Percentiles rank a stretch among this genome's conserved stretches.
These are phyloP conservation scores for Tetheella fluctuosa DNA, from an alignment of 2,888 invertebrate genomes.

Conservation along the genomic window DNA sequence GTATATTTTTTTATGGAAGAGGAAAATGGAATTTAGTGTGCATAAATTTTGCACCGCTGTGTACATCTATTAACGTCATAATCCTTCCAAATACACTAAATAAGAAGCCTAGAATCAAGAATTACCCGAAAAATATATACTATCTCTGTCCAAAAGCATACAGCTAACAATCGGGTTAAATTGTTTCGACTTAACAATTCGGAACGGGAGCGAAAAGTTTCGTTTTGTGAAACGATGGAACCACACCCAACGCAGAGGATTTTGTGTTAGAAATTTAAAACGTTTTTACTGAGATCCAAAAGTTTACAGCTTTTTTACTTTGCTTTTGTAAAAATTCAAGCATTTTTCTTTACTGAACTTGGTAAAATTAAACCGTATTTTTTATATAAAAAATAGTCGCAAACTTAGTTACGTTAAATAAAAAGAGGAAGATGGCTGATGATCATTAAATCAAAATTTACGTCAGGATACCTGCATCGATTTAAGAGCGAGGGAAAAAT, in stretches of 20 bases:
- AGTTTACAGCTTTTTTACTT: background rate
- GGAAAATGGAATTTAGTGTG: background rate
- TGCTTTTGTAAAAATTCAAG: background rate
- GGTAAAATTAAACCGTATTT: background rate
- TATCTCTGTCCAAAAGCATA: background rate
- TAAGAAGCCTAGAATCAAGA: background rate
- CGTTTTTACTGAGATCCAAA: conserved; percentile 17
- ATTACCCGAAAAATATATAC: background rate
- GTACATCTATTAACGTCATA: background rate
- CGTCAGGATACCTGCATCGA: too few relatives aligned
- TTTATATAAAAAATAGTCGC: background rate
- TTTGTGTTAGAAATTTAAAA: conserved; percentile 16
- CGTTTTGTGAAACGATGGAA: conserved; percentile 14
- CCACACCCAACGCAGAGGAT: background rate
- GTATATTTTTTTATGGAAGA: background rate
- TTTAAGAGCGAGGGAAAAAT: too few relatives aligned
- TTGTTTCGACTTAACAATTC: conserved; percentile 33
- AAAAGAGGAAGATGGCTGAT: too few relatives aligned
- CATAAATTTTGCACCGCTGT: background rate
- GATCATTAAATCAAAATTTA: too few relatives aligned
- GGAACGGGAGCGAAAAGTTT: conserved; percentile 23
- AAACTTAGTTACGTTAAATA: too few relatives aligned
- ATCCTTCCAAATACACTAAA: background rate
- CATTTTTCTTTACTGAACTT: background rate
- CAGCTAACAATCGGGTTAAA: conserved; percentile 23